phyloP scores from a whole-genome alignment of 1,140 invertebrate species.

The Aphis gossypii region DNA sequence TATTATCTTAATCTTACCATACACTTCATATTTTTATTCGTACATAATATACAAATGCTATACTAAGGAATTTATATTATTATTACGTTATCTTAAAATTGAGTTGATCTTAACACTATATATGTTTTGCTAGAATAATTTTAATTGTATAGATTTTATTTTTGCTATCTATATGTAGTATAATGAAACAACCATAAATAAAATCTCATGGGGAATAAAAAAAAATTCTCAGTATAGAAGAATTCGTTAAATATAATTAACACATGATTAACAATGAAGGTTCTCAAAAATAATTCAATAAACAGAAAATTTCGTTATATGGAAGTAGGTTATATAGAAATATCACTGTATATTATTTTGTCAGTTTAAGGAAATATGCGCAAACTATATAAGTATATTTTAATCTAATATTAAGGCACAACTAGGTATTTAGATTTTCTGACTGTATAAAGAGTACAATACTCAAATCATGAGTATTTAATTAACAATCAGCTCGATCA shows the following conservation, averaged over 20 bases:
- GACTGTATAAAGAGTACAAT: not conserved
- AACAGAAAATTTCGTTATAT: too few species aligned
- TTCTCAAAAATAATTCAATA: too few species aligned
- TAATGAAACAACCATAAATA: too few species aligned
- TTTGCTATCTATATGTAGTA: not conserved
- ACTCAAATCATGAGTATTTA: too few species aligned
- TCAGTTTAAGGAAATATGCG: not conserved
- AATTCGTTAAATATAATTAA: too few species aligned
- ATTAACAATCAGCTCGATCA: not conserved
- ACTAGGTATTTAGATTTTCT: not conserved
- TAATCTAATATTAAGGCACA: not conserved
- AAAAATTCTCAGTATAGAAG: too few species aligned
- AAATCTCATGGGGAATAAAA: too few species aligned
- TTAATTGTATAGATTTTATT: not conserved
- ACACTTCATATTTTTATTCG: not conserved
- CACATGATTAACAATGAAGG: too few species aligned
- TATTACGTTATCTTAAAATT: not conserved
- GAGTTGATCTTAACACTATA: not conserved
- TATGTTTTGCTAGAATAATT: not conserved
- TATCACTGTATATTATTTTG: not conserved
- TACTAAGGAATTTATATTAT: not conserved
- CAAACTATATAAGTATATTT: not conserved
- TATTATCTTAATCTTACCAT: not conserved
- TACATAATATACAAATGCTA: not conserved
- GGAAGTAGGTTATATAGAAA: too few species aligned